phyloP scores from a whole-genome alignment of 2,113 vertebrate genomes.

The Tachysurus fulvidraco region DNA sequence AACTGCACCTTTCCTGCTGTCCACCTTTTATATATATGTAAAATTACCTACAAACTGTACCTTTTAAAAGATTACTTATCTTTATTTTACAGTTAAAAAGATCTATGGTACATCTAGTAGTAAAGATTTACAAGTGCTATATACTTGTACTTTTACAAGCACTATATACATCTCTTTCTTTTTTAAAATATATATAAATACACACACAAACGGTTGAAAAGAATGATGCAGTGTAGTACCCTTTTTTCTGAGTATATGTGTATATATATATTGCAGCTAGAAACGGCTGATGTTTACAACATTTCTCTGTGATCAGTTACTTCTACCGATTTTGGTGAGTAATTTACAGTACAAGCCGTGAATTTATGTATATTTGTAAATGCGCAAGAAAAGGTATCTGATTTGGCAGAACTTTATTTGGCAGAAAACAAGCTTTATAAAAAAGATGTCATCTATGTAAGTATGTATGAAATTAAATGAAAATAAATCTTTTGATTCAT shows the following conservation, averaged over 20 bases:
- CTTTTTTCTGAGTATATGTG: not conserved
- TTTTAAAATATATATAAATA: too few species aligned
- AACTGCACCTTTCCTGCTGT: not conserved
- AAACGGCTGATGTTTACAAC: constrained; percentile 60
- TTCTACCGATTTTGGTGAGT: constrained; percentile 50
- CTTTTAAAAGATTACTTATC: not conserved
- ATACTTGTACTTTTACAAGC: too few species aligned
- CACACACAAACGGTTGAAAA: not conserved
- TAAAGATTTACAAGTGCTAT: not conserved
- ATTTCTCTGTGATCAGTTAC: constrained; percentile 53
- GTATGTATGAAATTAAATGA: constrained; percentile 31
- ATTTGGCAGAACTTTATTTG: constrained; percentile 50
- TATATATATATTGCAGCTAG: constrained; percentile 49
- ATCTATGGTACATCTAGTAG: not conserved
- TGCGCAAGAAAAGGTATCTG: constrained; percentile 46
- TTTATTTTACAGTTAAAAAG: not conserved
- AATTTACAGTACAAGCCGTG: constrained; percentile 65
- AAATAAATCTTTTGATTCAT: constrained; percentile 62
- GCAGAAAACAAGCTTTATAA: constrained; percentile 55
- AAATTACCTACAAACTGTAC: not conserved
- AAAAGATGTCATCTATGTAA: constrained; percentile 34
- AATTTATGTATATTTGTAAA: constrained; percentile 66
- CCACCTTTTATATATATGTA: too few species aligned
- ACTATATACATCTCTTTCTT: too few species aligned
- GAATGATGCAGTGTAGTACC: not conserved